Base-by-base conservation (phyloP, 2,888 invertebrate genomes). In the Agrochola litura region DNA sequence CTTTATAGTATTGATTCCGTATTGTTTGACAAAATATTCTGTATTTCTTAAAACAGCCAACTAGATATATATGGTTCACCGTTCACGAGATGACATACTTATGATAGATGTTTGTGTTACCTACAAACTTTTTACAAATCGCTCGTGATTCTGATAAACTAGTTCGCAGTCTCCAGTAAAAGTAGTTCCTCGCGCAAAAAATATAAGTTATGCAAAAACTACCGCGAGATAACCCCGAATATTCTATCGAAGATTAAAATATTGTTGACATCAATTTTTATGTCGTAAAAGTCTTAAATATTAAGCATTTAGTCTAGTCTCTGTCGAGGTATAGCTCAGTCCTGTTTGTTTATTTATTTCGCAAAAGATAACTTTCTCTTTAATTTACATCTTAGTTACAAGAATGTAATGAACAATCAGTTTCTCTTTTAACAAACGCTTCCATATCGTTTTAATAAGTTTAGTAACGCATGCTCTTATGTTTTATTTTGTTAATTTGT, bases 261-360 rank as follows among this genome's bases (percentile, higher is more conserved):
- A 76, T 56, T 60, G 22, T 66, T 75, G 69, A 82, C 78, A 78
- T 82, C 61, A 49, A 77, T 77, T 69, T 67, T 25, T 58, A 16
- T 16, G 41, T 68, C 58, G 49, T 60, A 60, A 63, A 74, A 58
- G n/a, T 73, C 43, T 63, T n/a, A 67, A 64, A n/a, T 79, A 49
- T 46, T 61, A 60, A 43, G 49, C 58, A 41, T 70, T 63, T 65
- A 43, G 49, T 63, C 10, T 60, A 71, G 61, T 61, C 14, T 72
- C 25, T 37, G 22, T 60, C 58, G 77, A 52, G 74, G 19, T 43
- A 22, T 10, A n/a, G 12, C 52, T 12, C n/a, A 56, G 12, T 56
- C n/a, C 85, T 81, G 77, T 63, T 69, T 76, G 65, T 86, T 84
- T 82, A 79, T 86, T 73, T 86, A 81, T 77, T 74, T 81, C 25